Evolutionary conservation across 2,113 vertebrate genomes (phyloP).

Genomic region (Phyllostomus discolor): DNA sequence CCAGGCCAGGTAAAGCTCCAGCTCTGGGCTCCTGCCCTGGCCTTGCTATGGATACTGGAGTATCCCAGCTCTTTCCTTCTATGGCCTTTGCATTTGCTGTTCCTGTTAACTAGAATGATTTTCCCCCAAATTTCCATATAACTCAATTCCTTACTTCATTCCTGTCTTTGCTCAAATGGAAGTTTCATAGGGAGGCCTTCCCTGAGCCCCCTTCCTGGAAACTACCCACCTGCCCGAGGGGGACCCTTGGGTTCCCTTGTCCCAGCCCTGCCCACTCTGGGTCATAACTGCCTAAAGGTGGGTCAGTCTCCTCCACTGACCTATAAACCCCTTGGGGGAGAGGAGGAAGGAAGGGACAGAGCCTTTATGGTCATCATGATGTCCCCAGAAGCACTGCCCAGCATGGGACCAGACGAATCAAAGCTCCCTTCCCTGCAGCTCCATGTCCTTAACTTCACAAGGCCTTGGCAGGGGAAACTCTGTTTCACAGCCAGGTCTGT

Average conservation of each 20-base stretch:
- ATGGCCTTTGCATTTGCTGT: background rate
- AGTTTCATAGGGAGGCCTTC: background rate
- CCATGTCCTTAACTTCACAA: background rate
- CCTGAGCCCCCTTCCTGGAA: background rate
- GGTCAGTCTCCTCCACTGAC: background rate
- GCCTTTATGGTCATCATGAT: background rate
- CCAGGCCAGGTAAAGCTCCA: background rate
- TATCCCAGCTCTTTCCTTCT: background rate
- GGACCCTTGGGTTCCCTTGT: background rate
- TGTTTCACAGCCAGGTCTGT: background rate
- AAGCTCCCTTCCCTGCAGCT: background rate
- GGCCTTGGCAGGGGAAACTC: background rate
- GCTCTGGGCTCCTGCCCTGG: background rate
- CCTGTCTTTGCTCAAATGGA: background rate
- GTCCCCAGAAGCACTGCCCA: background rate
- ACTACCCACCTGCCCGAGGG: background rate
- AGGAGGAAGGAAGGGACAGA: background rate
- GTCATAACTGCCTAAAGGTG: background rate
- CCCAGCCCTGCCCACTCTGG: background rate
- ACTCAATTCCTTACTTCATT: background rate
- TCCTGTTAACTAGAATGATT: background rate
- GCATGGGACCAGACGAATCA: background rate
- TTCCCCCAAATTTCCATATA: background rate
- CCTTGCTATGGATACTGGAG: background rate
- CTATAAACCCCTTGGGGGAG: background rate